Evolutionary conservation across 2,113 vertebrate species (phyloP).

Genomic region (Micronisus gabar): DNA sequence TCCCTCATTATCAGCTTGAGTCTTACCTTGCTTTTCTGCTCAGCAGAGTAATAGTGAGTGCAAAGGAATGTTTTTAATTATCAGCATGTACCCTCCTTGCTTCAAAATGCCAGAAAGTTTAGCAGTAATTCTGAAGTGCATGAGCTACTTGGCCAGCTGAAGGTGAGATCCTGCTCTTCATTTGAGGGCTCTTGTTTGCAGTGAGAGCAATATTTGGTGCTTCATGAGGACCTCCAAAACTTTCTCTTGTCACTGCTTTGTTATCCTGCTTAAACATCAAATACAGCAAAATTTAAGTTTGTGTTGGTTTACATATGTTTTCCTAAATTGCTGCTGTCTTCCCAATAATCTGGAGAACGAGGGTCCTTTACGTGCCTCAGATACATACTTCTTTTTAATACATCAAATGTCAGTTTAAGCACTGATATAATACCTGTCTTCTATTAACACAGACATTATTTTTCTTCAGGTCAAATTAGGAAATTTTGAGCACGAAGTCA

Average conservation of each 20-base stretch:
- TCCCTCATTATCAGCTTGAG: not conserved
- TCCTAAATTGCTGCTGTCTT: not conserved
- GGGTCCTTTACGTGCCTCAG: not conserved
- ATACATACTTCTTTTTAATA: not conserved
- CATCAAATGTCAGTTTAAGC: not conserved
- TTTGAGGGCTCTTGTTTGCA: not conserved
- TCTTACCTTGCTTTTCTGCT: not conserved
- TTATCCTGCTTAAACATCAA: not conserved
- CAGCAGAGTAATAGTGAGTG: not conserved
- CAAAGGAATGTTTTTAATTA: not conserved
- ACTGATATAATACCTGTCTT: not conserved
- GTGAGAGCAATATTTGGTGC: not conserved
- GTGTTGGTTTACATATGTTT: not conserved
- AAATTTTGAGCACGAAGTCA: constrained; percentile 30
- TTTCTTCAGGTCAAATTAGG: constrained; percentile 82
- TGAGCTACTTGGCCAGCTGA: not conserved
- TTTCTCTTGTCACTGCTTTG: not conserved
- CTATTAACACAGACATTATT: not conserved
- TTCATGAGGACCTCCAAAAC: not conserved
- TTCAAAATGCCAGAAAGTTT: not conserved
- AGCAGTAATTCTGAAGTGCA: not conserved
- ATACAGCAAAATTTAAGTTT: not conserved
- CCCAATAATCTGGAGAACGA: not conserved
- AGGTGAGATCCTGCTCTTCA: not conserved
- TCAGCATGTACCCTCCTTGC: accelerated